phyloP scores from a whole-genome alignment of 2,888 invertebrate species.

The Allophyes oxyacanthae region DNA sequence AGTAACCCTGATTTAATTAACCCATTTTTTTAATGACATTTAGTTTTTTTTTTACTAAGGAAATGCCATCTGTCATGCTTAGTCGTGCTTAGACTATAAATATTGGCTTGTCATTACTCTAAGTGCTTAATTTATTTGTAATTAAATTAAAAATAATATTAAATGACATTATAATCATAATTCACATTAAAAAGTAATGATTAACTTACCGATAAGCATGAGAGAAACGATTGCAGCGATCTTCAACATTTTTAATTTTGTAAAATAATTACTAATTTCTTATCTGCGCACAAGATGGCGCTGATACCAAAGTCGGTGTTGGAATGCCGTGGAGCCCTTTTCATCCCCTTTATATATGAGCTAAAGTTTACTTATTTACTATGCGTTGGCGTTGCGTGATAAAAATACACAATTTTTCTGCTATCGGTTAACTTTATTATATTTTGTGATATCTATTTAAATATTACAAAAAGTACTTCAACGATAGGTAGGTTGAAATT shows the following conservation, averaged over 20 bases:
- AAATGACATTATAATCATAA: too few species aligned
- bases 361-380: slow-evolving; percentile 64
- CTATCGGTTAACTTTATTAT: neutral
- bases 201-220: slow-evolving; percentile 81
- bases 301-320: slow-evolving; percentile 37
- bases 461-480: neutral
- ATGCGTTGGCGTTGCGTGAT: slow-evolving; percentile 56
- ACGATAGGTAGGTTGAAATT: too few species aligned
- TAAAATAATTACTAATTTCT: slow-evolving; percentile 38
- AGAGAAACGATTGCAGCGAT: slow-evolving; percentile 76
- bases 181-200: slow-evolving; percentile 3
- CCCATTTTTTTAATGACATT: too few species aligned
- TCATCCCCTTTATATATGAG: slow-evolving; percentile 73
- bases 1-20: too few species aligned
- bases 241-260: slow-evolving; percentile 72
- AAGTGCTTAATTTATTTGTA: too few species aligned
- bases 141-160: too few species aligned
- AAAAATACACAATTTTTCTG: slow-evolving; percentile 28
- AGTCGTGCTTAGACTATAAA: too few species aligned
- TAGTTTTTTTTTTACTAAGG: too few species aligned
- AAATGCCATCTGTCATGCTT: too few species aligned
- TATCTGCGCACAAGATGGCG: slow-evolving; percentile 64
- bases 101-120: too few species aligned
- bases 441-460: neutral
- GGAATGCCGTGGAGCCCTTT: slow-evolving; percentile 61